These are phyloP conservation scores for Emydoidea blandingii DNA, from an alignment of 2,797 vertebrate genomes.

Conservation along the genomic window DNA sequence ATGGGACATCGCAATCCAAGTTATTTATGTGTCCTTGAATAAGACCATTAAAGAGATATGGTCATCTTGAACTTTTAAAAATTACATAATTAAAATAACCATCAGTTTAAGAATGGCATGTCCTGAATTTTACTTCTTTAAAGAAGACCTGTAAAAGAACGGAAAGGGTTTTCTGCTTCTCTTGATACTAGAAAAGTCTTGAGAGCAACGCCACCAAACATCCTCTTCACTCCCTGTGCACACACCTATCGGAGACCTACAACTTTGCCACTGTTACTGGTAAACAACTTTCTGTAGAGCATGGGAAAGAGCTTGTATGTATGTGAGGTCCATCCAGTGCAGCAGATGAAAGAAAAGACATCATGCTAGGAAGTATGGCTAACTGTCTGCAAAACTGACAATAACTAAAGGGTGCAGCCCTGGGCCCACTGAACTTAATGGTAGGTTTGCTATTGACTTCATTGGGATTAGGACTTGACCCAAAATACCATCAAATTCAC, in stretches of 20 bases:
- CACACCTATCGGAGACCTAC: background rate
- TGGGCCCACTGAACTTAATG: background rate
- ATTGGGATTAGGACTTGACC: background rate
- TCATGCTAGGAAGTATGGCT: background rate
- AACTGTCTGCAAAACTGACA: background rate
- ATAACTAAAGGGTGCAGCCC: background rate
- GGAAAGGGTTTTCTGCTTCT: background rate
- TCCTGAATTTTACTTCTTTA: background rate
- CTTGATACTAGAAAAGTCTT: background rate
- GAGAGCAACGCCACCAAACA: background rate
- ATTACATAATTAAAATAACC: too few species aligned
- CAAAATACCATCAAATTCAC: background rate
- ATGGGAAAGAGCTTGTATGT: background rate
- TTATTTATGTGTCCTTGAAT: too few species aligned
- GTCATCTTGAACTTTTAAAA: background rate
- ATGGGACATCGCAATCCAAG: too few species aligned
- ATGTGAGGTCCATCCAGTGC: accelerated
- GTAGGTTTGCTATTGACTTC: background rate
- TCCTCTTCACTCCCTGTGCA: accelerated
- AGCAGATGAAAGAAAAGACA: background rate
- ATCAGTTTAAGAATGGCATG: background rate
- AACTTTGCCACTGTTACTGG: background rate
- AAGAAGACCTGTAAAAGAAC: background rate
- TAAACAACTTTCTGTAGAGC: background rate
- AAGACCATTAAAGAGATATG: background rate